Conservation (phyloP, 23 tunicate genomes). For the Botrylloides violaceus region DNA sequence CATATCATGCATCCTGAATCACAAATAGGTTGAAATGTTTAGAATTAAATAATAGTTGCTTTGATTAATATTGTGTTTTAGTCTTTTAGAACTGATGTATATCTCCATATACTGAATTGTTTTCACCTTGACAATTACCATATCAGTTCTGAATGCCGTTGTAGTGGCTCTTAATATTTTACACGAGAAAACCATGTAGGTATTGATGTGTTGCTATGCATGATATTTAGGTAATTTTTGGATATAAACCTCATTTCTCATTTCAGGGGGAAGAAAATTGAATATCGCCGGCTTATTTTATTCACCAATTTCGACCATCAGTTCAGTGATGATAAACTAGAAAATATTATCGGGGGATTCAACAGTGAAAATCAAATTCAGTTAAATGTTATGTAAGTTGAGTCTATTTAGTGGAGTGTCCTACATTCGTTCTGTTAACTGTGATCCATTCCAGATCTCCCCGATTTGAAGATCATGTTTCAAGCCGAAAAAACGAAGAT, state of each 20-base stretch:
- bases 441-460: slow-evolving; percentile 1
- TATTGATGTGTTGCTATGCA: not conserved
- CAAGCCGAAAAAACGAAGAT: no score
- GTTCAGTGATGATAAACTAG: slow-evolving; percentile 48
- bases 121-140: no score
- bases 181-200: slow-evolving; percentile 50
- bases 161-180: slow-evolving; percentile 54
- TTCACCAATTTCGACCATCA: slow-evolving; percentile 58
- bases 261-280: slow-evolving; percentile 38
- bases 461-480: not conserved
- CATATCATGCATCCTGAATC: no score
- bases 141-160: slow-evolving; percentile 62
- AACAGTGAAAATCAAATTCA: slow-evolving; percentile 37
- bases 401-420: no score
- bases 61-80: no score
- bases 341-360: slow-evolving; percentile 43
- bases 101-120: no score
- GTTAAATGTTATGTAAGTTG: slow-evolving; percentile 39
- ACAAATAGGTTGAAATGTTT: no score
- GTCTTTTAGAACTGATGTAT: no score
- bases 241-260: not conserved
- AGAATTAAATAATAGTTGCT: no score
- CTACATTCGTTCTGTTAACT: no score
- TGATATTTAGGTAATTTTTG: not conserved
- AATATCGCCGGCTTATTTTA: slow-evolving; percentile 38